Evolutionary conservation across 1,140 invertebrate genomes (phyloP), one percentile per base, ranked within the genome.

Genomic region (Orius insidiosus): DNA sequence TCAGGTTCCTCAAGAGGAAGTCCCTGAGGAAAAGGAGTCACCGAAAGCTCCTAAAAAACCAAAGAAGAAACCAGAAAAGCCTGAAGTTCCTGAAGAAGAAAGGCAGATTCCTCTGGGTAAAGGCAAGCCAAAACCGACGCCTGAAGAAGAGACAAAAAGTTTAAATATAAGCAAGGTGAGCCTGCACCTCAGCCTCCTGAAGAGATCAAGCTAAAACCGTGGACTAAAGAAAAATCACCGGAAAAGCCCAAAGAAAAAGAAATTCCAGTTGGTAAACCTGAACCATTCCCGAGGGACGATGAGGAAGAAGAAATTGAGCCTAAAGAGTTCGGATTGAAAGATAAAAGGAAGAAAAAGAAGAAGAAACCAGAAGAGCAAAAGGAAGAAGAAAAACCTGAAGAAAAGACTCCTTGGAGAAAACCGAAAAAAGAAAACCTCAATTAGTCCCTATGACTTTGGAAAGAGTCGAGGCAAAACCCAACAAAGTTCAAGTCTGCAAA

Each of bases 91-190:
- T 34, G 38, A 42, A 34, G 63, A 68, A 49, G 60, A 64, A 42
- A 58, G 61, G 49, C 56, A 56, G 5, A 55, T 71, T 3, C 67
- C 62, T 1, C 32, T 52, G 3, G 60, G 59, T 5, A 59, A 57
- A 46, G 54, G 58, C 9, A 58, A 62, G 46, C 58, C 65, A 43
- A 56, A 60, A 44, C 51, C 56, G n/a, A 45, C 56, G 45, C 53
- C 59, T 33, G 50, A 55, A 46, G 52, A 63, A 39, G 58, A 53
- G 58, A 64, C 51, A 56, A 67, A 4, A 55, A 58, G 52, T 59
- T 57, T 9, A 68, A 64, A 47, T 62, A 63, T 44, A 60, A 67
- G 36, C 61, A 56, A 62, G 61, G 52, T 50, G 58, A 49, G 45
- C 53, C 52, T 11, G 54, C 58, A 33, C 56, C 58, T 36, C 57